These are phyloP conservation scores for Paragorgia papillata DNA, from an alignment of 92 coral and sea anemone species.

Conservation along the genomic window DNA sequence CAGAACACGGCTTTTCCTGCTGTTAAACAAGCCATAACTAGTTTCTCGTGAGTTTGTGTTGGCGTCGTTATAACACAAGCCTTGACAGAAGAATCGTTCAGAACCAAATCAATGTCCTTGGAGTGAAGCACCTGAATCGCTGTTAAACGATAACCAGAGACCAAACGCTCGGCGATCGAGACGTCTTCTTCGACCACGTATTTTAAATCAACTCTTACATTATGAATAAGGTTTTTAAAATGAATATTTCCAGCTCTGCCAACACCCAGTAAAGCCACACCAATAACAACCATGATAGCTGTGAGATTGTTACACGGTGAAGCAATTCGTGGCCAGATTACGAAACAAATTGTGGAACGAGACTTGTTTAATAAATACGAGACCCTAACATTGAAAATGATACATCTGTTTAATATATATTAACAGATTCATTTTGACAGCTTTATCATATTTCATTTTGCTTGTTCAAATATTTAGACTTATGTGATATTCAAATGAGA, in stretches of 20 bases:
- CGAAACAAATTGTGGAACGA: too few species aligned
- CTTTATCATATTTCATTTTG: too few species aligned
- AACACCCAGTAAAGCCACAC: constrained; percentile 71
- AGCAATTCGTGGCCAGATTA: too few species aligned
- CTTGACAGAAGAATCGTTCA: constrained; percentile 58
- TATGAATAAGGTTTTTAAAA: constrained; percentile 57
- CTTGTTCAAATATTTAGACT: too few species aligned
- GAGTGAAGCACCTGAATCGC: constrained; percentile 61
- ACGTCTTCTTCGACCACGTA: constrained; percentile 80
- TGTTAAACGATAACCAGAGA: constrained; percentile 33
- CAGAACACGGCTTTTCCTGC: constrained; percentile 94
- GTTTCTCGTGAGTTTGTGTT: constrained; percentile 70
- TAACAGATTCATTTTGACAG: too few species aligned
- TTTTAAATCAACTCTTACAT: constrained; percentile 64
- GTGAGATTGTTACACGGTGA: too few species aligned
- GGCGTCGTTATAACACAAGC: constrained; percentile 89
- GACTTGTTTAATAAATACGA: too few species aligned
- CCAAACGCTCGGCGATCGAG: constrained; percentile 65
- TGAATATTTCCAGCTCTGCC: constrained; percentile 94
- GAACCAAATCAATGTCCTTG: constrained; percentile 42
- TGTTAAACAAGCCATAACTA: constrained; percentile 65
- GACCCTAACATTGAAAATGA: too few species aligned
- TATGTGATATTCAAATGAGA: too few species aligned
- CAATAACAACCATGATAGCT: constrained; percentile 9
- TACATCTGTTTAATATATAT: too few species aligned